Evolutionary conservation across 2,113 vertebrate genomes (phyloP).

Genomic region (Aspidoscelis tigris): DNA sequence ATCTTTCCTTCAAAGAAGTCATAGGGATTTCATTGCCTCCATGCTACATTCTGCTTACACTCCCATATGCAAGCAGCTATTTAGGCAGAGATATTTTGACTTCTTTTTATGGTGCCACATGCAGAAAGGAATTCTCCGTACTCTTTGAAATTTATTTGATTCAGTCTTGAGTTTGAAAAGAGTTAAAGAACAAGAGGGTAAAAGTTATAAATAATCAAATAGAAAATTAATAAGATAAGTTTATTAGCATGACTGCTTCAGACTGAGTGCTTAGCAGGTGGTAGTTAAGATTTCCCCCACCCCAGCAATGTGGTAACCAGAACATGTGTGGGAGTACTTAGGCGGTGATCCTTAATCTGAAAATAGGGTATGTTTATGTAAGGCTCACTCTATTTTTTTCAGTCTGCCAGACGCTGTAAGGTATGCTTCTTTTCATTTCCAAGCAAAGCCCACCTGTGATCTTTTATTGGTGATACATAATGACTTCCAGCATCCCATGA

Average conservation of each 20-base stretch:
- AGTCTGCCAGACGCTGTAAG: background rate
- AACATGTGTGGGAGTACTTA: background rate
- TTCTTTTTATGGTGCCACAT: background rate
- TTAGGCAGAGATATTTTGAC: background rate
- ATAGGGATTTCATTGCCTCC: background rate
- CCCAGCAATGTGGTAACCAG: background rate
- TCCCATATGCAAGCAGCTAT: background rate
- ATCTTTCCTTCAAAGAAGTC: background rate
- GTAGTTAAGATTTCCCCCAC: background rate
- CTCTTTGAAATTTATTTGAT: background rate
- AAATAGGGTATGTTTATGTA: background rate
- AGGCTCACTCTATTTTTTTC: background rate
- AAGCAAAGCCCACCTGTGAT: background rate
- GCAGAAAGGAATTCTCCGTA: background rate
- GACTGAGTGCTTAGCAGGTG: background rate
- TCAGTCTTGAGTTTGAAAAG: background rate
- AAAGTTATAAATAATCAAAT: background rate
- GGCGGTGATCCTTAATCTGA: background rate
- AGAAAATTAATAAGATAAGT: background rate
- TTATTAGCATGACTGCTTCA: background rate
- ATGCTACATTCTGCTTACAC: background rate
- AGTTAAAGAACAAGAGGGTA: background rate
- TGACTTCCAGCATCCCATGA: background rate
- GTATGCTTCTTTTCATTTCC: background rate
- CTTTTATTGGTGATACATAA: background rate